Conservation (phyloP, 92 coral and sea anemone genomes). For the Pocillopora meandrina region DNA sequence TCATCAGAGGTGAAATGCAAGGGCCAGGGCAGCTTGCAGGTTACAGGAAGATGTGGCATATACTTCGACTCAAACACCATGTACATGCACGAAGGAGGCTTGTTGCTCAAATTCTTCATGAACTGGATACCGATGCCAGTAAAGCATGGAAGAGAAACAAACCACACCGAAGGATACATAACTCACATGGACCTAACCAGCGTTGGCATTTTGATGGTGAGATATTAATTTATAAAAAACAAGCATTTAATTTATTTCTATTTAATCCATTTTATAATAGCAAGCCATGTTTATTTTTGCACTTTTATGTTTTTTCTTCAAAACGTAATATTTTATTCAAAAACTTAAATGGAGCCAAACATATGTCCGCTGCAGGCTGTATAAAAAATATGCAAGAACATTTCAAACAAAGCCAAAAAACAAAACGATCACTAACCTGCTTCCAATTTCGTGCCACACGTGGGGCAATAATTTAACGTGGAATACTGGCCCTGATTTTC, state of each 20-base stretch:
- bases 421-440: constrained; percentile 11
- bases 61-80: constrained; percentile 53
- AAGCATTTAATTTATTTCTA: neutral
- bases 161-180: constrained; percentile 48
- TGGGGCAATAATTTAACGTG: too few relatives aligned
- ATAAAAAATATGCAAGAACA: neutral
- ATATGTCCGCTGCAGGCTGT: neutral
- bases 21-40: constrained; percentile 65
- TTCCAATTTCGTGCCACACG: neutral
- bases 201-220: constrained; percentile 50
- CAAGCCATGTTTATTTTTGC: too few relatives aligned
- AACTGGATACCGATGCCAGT: constrained; percentile 69
- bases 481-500: too few relatives aligned
- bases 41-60: constrained; percentile 58
- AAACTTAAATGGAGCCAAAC: constrained; percentile 22
- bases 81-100: constrained; percentile 56
- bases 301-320: neutral
- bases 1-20: constrained; percentile 61
- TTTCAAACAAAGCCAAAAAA: neutral
- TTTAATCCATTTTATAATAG: too few relatives aligned
- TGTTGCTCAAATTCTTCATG: constrained; percentile 60
- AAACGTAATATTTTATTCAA: constrained; percentile 16
- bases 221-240: neutral
- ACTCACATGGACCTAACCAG: constrained; percentile 44
- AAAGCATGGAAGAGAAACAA: constrained; percentile 40